Evolutionary conservation across 2,797 vertebrate species (phyloP).

Genomic region (Zenarchopterus dispar): DNA sequence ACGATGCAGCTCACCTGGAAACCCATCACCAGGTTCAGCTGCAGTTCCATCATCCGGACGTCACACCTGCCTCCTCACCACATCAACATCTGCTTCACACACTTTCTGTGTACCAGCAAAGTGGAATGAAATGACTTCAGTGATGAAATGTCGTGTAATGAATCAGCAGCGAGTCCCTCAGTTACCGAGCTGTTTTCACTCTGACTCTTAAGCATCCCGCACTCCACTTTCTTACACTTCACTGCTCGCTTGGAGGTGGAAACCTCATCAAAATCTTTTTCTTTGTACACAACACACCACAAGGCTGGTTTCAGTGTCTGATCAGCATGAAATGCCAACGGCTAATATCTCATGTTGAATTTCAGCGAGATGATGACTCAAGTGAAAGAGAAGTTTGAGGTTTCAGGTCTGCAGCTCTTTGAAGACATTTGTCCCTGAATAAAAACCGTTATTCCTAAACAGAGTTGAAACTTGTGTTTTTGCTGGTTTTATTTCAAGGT

Average conservation of each 20-base stretch:
- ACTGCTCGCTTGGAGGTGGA: constrained; percentile 4
- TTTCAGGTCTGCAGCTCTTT: background rate
- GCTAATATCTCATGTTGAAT: constrained; percentile 3
- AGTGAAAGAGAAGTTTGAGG: background rate
- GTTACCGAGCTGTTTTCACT: background rate
- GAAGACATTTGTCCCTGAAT: background rate
- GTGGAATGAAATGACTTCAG: background rate
- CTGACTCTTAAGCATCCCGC: constrained; percentile 2
- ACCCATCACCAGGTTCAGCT: background rate
- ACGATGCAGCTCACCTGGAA: background rate
- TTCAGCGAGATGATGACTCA: background rate
- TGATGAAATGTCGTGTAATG: constrained; percentile 15
- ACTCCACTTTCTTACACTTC: constrained; percentile 11
- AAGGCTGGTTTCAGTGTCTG: constrained; percentile 7
- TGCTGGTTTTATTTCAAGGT: too few species aligned
- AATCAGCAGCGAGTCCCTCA: constrained; percentile 14
- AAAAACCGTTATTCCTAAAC: too few species aligned
- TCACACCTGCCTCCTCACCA: background rate
- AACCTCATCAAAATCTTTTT: constrained; percentile 1
- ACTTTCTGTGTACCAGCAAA: background rate
- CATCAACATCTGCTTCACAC: too few species aligned
- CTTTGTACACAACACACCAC: constrained; percentile 1
- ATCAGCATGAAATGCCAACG: constrained; percentile 11
- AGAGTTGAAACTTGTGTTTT: too few species aligned
- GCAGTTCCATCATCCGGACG: background rate